Evolutionary conservation across 2,113 vertebrate genomes (phyloP).

Genomic region (Dicentrarchus labrax): DNA sequence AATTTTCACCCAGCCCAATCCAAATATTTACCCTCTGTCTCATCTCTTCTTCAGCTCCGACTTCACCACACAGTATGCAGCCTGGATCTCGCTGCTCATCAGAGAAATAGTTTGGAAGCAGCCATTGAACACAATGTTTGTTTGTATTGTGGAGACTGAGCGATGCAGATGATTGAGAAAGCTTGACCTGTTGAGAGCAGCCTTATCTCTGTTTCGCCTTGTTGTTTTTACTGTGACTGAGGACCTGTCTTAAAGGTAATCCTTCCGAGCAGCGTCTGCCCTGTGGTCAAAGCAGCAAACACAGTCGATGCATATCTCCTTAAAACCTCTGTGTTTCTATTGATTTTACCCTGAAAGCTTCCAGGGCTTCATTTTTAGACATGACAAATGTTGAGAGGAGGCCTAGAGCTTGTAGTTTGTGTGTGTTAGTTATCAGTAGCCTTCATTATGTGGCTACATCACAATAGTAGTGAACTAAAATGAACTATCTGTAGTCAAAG

Average conservation of each 20-base stretch:
- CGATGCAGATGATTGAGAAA: neutral
- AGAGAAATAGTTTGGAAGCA: slow-evolving; percentile 8
- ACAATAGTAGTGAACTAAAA: too few species aligned
- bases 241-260: slow-evolving; percentile 29
- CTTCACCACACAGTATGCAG: slow-evolving; percentile 15
- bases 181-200: slow-evolving; percentile 23
- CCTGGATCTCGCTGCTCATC: neutral
- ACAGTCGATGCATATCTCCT: neutral
- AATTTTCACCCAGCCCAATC: slow-evolving; percentile 43
- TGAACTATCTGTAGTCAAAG: neutral
- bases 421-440: too few species aligned
- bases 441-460: too few species aligned
- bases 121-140: slow-evolving; percentile 16
- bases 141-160: neutral
- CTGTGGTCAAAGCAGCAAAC: slow-evolving; percentile 19
- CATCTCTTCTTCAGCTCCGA: slow-evolving; percentile 22
- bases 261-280: neutral
- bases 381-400: neutral
- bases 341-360: neutral
- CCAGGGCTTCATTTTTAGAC: neutral
- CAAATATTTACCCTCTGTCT: slow-evolving; percentile 60
- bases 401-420: neutral
- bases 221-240: slow-evolving; percentile 19
- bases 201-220: neutral
- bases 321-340: neutral